Percentiles rank a stretch among this genome's conserved stretches.
phyloP scores from a whole-genome alignment of 2,797 vertebrate genomes.

The Poeciliopsis turneri region DNA sequence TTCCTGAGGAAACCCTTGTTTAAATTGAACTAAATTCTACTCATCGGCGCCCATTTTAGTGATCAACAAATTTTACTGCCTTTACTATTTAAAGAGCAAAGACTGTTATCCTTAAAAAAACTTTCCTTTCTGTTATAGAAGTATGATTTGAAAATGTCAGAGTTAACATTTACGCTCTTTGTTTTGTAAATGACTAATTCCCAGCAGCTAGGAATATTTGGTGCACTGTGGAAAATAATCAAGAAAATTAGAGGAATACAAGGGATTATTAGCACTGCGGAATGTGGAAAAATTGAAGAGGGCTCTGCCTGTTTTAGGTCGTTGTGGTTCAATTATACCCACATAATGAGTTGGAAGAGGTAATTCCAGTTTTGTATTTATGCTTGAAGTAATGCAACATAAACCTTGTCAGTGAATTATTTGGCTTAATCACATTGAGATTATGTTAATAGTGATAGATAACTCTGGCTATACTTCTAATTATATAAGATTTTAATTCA shows the following conservation, averaged over 20 bases:
- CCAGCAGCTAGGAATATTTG: not conserved
- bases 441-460: slow-evolving; percentile 9
- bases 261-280: not conserved
- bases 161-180: not conserved
- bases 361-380: slow-evolving; percentile 25
- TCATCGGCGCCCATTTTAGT: not conserved
- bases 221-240: not conserved
- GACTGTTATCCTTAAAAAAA: not conserved
- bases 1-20: not conserved
- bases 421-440: slow-evolving; percentile 6
- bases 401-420: slow-evolving; percentile 33
- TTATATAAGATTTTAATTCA: not conserved
- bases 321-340: slow-evolving; percentile 26
- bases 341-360: slow-evolving; percentile 15
- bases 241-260: not conserved
- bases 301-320: slow-evolving; percentile 12
- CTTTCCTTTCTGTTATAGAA: not conserved
- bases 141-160: not conserved
- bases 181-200: slow-evolving; percentile 3
- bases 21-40: not conserved
- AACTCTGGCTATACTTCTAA: not conserved
- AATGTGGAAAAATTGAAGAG: slow-evolving; percentile 10
- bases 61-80: not conserved
- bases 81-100: not conserved
- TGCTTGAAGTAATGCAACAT: slow-evolving; percentile 43